Percentiles rank a stretch among this genome's conserved stretches.
Conservation (phyloP, 2,797 vertebrate genomes). For the Myotis planiceps region DNA sequence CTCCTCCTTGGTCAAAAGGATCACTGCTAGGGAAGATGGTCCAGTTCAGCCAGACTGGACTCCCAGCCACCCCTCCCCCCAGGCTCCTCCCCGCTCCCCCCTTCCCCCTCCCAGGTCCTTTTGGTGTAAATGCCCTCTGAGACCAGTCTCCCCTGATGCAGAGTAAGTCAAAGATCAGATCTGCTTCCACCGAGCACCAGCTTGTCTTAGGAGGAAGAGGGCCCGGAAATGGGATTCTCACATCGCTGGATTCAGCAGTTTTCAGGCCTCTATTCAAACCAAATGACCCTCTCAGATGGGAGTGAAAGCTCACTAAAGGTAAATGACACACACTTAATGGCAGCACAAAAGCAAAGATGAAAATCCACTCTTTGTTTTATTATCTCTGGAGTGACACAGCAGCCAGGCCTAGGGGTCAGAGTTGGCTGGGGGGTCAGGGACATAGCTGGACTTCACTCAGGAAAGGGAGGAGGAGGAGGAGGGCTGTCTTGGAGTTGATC, state of each 20-base stretch:
- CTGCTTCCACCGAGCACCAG: background rate
- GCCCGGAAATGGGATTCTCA: background rate
- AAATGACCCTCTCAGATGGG: background rate
- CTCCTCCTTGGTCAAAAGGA: background rate
- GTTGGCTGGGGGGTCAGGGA: background rate
- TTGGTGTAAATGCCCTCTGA: background rate
- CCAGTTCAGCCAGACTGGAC: background rate
- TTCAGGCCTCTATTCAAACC: background rate
- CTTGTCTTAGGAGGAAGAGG: background rate
- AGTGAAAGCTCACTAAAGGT: background rate
- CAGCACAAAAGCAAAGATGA: background rate
- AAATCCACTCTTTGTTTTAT: constrained; percentile 4
- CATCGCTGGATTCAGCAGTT: background rate
- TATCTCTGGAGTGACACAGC: constrained; percentile 11
- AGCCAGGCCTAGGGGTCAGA: background rate
- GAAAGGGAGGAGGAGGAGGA: background rate
- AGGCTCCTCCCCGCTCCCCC: background rate
- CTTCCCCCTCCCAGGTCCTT: no score
- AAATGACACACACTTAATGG: background rate
- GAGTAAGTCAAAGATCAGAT: background rate
- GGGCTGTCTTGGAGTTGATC: background rate
- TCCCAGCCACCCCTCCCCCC: no score
- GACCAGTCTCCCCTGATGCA: background rate
- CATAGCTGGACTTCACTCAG: background rate
- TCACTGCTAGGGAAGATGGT: background rate